Conservation (phyloP, 1,140 invertebrate genomes). For the Ceratosolen fusciceps region DNA sequence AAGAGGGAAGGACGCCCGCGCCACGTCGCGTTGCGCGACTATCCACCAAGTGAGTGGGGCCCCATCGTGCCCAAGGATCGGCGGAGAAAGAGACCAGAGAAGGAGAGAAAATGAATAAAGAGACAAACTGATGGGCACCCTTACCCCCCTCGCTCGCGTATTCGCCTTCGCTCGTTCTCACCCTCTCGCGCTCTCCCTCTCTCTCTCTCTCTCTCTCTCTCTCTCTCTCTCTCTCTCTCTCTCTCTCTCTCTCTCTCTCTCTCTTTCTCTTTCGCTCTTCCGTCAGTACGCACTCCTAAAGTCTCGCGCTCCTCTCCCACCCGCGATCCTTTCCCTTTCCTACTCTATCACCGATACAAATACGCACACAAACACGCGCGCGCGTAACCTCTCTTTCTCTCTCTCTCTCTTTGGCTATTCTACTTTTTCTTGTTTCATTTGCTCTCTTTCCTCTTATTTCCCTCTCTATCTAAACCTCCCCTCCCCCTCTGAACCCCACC, state of each 20-base stretch:
- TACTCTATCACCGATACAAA: not conserved
- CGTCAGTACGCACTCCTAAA: conserved; percentile 1
- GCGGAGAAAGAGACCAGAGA: conserved; percentile 20
- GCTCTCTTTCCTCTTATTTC: not conserved
- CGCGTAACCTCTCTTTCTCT: too few species aligned
- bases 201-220: too few species aligned
- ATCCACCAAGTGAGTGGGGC: not conserved
- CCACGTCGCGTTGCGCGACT: not conserved
- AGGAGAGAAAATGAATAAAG: conserved; percentile 42
- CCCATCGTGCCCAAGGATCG: conserved; percentile 11
- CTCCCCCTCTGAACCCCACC: not conserved
- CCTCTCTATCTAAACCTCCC: not conserved
- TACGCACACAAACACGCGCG: not conserved
- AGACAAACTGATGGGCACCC: conserved; percentile 39
- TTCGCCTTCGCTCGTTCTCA: too few species aligned
- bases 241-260: too few species aligned
- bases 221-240: too few species aligned
- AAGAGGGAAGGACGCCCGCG: conserved; percentile 34
- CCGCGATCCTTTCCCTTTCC: not conserved
- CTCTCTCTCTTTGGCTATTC: not conserved
- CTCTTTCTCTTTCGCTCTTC: too few species aligned
- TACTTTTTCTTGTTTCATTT: conserved; percentile 11
- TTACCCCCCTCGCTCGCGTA: conserved; percentile 16
- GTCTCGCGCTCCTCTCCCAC: conserved; percentile 9
- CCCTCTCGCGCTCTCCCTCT: too few species aligned